phyloP scores from a whole-genome alignment of 1,140 invertebrate species.

The Euura saliciscinereae region DNA sequence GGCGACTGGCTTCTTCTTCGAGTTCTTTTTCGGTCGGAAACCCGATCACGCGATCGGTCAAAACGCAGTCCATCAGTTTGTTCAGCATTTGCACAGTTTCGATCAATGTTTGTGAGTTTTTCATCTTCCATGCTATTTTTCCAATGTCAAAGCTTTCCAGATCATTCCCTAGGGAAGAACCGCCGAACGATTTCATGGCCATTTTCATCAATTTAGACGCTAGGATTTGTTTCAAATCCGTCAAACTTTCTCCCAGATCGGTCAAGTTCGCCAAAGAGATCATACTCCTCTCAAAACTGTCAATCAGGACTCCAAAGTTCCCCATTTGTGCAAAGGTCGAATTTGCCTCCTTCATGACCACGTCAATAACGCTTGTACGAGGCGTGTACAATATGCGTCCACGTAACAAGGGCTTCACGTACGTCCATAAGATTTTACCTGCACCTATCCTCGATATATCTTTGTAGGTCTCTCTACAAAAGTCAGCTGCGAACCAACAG shows the following conservation, averaged over 20 bases:
- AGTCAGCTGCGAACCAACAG: constrained; percentile 57
- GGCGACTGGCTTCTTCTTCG: constrained; percentile 57
- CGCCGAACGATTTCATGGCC: constrained; percentile 45
- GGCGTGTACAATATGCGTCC: constrained; percentile 70
- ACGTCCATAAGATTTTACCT: constrained; percentile 72
- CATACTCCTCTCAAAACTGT: constrained; percentile 56
- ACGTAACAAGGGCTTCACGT: constrained; percentile 68
- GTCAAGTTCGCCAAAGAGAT: constrained; percentile 55
- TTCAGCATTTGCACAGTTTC: constrained; percentile 43
- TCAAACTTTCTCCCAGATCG: constrained; percentile 56
- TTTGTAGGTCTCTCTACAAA: constrained; percentile 67
- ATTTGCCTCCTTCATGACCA: constrained; percentile 65
- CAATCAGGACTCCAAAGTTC: constrained; percentile 56
- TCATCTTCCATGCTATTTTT: constrained; percentile 46
- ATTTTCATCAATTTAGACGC: constrained; percentile 51
- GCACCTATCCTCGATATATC: constrained; percentile 63
- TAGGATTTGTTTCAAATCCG: constrained; percentile 55
- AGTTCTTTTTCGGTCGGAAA: constrained; percentile 60
- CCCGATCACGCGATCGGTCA: constrained; percentile 63
- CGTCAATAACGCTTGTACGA: constrained; percentile 50
- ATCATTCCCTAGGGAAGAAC: constrained; percentile 39
- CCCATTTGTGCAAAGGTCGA: constrained; percentile 64
- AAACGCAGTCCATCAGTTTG: constrained; percentile 65
- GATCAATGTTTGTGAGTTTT: constrained; percentile 40
- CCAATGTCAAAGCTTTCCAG: constrained; percentile 44